Conservation (phyloP, 2,888 invertebrate genomes). For the Horisme vitalbata region DNA sequence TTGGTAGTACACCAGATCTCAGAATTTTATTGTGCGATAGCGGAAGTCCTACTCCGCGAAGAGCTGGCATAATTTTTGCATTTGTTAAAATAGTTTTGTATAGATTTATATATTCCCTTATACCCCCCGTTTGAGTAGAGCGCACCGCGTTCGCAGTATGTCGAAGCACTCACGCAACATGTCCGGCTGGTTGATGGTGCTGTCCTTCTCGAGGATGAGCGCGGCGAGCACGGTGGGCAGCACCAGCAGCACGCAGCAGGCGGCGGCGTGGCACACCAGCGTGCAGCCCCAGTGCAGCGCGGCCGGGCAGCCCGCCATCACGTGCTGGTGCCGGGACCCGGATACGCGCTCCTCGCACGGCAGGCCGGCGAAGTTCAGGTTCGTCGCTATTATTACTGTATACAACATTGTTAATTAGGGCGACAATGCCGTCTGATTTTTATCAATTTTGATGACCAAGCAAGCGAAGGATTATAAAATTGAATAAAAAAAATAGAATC, state of each 20-base stretch:
- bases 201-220: constrained; percentile 41
- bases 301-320: constrained; percentile 85
- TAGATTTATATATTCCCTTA: no score
- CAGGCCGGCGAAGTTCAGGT: constrained; percentile 80
- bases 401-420: not conserved
- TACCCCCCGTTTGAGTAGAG: no score
- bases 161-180: constrained; percentile 48
- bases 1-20: no score
- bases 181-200: constrained; percentile 42
- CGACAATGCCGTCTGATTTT: no score
- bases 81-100: no score
- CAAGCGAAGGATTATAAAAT: no score
- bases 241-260: constrained; percentile 48
- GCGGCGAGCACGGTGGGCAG: constrained; percentile 40
- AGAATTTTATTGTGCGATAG: no score
- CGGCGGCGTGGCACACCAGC: constrained; percentile 77
- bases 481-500: no score
- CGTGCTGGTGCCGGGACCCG: constrained; percentile 86
- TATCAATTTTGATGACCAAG: no score
- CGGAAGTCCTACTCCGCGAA: no score
- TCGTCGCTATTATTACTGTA: constrained; percentile 65
- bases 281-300: constrained; percentile 85
- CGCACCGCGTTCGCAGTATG: no score
- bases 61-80: no score
- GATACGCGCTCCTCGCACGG: constrained; percentile 84